Conservation (phyloP, 1,140 invertebrate species). For the Bombyx mandarina region DNA sequence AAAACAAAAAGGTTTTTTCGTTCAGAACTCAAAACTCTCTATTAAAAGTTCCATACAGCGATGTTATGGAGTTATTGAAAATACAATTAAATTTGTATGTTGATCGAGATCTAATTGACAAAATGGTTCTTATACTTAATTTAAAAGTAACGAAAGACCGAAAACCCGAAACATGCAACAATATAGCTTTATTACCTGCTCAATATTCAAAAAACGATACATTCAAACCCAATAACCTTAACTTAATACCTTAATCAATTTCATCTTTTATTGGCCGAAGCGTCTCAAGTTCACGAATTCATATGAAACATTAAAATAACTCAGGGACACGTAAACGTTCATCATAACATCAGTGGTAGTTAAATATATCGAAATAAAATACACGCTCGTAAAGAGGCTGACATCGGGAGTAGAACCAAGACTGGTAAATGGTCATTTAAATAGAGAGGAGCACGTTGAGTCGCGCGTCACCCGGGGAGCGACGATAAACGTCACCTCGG, state of each 20-base stretch:
- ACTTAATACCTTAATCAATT: conserved; percentile 28
- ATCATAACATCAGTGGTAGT: conserved; percentile 57
- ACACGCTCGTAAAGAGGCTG: conserved; percentile 56
- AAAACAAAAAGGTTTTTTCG: no score
- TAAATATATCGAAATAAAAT: conserved; percentile 60
- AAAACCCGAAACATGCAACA: no score
- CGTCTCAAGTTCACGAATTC: conserved; percentile 33
- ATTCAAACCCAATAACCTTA: conserved; percentile 11
- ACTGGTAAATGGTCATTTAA: conserved; percentile 57
- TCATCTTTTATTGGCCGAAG: conserved; percentile 24
- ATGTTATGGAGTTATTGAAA: no score
- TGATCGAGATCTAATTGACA: no score
- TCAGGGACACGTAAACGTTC: conserved; percentile 39
- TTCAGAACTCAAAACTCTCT: no score
- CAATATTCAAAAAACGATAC: background rate
- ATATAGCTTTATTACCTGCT: no score
- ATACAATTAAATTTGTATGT: no score
- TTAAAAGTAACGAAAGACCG: no score
- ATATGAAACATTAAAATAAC: conserved; percentile 40
- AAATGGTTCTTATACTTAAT: no score
- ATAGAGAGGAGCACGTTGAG: conserved; percentile 26
- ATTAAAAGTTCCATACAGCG: no score
- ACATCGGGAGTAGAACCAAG: conserved; percentile 50
- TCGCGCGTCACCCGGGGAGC: conserved; percentile 46
- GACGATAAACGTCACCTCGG: conserved; percentile 60